phyloP scores from a whole-genome alignment of 2,888 invertebrate species.

The Ormyrus nitidulus region DNA sequence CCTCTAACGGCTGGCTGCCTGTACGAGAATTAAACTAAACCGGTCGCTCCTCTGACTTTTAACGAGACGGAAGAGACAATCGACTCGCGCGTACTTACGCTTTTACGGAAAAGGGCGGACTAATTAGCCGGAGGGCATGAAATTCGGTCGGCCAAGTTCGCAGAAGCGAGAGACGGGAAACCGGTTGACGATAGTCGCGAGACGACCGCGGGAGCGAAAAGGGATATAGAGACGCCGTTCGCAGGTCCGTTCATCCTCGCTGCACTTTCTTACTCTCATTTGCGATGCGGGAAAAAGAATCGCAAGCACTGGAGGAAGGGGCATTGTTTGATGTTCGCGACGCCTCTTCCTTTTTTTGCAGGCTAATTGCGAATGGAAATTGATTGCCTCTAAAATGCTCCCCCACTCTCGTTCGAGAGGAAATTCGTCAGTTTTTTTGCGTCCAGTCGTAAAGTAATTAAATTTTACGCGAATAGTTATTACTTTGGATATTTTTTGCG shows the following conservation, averaged over 20 bases:
- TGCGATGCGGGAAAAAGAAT: conserved; percentile 22
- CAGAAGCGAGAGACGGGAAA: conserved; percentile 59
- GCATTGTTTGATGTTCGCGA: too few species aligned
- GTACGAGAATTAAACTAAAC: conserved; percentile 9
- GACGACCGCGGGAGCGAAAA: background rate
- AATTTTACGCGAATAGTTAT: too few species aligned
- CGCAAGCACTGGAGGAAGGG: background rate
- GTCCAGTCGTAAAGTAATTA: too few species aligned
- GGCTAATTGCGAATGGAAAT: too few species aligned
- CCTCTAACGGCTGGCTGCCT: background rate
- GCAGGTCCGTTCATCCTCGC: conserved; percentile 14
- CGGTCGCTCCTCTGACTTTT: conserved; percentile 38
- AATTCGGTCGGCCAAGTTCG: conserved; percentile 56
- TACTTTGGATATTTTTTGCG: too few species aligned
- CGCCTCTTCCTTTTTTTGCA: too few species aligned
- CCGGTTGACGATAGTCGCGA: conserved; percentile 58
- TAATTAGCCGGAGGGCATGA: background rate
- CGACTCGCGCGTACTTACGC: conserved; percentile 8
- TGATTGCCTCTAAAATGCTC: too few species aligned
- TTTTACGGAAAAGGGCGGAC: too few species aligned
- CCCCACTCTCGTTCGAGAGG: too few species aligned
- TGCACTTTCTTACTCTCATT: conserved; percentile 2
- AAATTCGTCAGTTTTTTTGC: too few species aligned
- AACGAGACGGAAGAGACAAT: conserved; percentile 39
- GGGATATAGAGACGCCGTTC: background rate